A percentile compares a stretch with the other conserved stretches of the same genome.
These are phyloP conservation scores for Chaetodon auriga DNA, from an alignment of 2,113 vertebrate species.

Conservation along the genomic window DNA sequence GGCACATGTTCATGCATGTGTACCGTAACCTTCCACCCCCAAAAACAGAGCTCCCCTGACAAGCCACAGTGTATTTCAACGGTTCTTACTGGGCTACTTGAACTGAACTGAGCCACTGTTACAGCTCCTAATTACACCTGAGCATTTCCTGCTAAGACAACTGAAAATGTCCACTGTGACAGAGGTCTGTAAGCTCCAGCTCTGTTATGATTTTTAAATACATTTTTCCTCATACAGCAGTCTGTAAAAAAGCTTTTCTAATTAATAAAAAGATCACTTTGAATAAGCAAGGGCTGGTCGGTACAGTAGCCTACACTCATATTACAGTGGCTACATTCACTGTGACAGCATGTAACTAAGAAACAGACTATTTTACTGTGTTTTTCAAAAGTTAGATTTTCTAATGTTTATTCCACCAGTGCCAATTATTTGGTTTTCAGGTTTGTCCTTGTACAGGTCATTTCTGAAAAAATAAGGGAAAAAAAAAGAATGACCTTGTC, in stretches of 20 bases:
- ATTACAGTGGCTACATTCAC: not conserved
- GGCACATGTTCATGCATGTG: no score
- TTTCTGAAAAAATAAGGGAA: not conserved
- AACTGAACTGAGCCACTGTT: not conserved
- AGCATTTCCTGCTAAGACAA: not conserved
- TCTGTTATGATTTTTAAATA: no score
- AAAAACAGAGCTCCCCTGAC: no score
- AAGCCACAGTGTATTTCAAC: no score
- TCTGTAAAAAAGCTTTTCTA: not conserved
- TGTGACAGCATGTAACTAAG: no score
- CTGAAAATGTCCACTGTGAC: not conserved
- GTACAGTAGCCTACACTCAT: not conserved
- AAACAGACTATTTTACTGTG: not conserved
- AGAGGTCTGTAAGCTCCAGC: not conserved
- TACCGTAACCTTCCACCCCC: no score
- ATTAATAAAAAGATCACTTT: not conserved
- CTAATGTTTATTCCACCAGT: not conserved
- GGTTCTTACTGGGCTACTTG: not conserved
- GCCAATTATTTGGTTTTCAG: not conserved
- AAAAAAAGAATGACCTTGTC: not conserved
- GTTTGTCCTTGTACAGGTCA: not conserved
- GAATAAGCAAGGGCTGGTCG: not conserved
- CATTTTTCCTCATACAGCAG: not conserved
- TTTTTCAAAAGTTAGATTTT: not conserved
- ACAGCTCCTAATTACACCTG: not conserved